Conservation (phyloP, 37 sponge, comb jelly and placozoan species). For the Beroe ovata region DNA sequence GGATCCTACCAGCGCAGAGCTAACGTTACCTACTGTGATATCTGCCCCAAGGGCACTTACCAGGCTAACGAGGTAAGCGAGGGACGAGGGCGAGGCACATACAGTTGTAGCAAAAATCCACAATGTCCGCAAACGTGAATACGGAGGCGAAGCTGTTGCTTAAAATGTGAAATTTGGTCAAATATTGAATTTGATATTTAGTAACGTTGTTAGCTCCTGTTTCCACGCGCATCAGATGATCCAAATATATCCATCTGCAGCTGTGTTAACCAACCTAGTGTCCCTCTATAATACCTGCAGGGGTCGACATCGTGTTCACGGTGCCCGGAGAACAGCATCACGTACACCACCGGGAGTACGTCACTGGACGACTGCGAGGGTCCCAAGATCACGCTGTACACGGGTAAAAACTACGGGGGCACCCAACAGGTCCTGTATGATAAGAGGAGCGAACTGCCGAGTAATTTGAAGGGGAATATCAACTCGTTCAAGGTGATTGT, state of each 20-base stretch:
- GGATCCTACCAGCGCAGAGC: slow-evolving; percentile 33
- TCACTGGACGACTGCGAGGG: slow-evolving; percentile 27
- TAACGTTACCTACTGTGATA: slow-evolving; percentile 12
- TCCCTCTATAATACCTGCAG: too few relatives aligned
- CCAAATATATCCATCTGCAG: too few relatives aligned
- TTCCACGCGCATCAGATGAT: too few relatives aligned
- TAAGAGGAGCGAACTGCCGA: slow-evolving; percentile 41
- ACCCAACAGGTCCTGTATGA: slow-evolving; percentile 5
- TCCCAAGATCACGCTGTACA: not conserved
- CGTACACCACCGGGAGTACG: not conserved
- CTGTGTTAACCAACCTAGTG: too few relatives aligned
- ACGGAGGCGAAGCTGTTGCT: too few relatives aligned
- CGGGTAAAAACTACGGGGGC: not conserved
- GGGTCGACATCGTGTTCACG: slow-evolving; percentile 8
- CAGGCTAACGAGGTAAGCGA: slow-evolving; percentile 30
- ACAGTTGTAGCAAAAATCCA: not conserved
- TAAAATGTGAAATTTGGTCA: too few relatives aligned
- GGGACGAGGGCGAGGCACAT: not conserved
- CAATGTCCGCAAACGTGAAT: too few relatives aligned
- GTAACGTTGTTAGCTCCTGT: too few relatives aligned
- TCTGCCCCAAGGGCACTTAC: slow-evolving; percentile 6
- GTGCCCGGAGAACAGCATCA: slow-evolving; percentile 50
- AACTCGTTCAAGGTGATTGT: slow-evolving; percentile 47
- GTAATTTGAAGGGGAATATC: not conserved
- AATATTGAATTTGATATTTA: too few relatives aligned